Evolutionary conservation across 2,888 invertebrate species (phyloP).

Genomic region (Tetramorium bicarinatum): DNA sequence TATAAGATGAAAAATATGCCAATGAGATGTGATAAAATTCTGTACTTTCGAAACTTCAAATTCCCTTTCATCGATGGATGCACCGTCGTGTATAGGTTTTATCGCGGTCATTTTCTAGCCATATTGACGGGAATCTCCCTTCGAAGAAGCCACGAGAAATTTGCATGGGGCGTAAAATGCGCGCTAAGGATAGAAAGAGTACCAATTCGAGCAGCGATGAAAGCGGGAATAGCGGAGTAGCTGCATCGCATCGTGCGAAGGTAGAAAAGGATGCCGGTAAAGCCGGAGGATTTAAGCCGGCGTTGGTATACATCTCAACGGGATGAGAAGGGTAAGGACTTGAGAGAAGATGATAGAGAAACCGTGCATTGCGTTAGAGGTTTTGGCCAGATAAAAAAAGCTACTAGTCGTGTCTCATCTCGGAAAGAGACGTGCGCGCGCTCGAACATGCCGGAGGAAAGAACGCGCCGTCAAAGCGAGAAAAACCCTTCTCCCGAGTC

Average conservation of each 20-base stretch:
- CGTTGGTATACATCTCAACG: constrained; percentile 37
- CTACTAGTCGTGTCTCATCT: not conserved
- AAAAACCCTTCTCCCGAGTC: constrained; percentile 1
- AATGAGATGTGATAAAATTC: constrained; percentile 2
- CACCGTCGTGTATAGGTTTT: not conserved
- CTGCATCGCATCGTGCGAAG: not conserved
- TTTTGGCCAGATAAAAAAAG: constrained; percentile 25
- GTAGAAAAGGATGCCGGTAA: not conserved
- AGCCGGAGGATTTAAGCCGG: constrained; percentile 31
- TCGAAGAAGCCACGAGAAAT: constrained; percentile 21
- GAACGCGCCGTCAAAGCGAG: constrained; percentile 25
- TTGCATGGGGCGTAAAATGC: constrained; percentile 1
- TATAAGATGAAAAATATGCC: not conserved
- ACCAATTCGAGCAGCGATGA: constrained; percentile 15
- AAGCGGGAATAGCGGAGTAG: constrained; percentile 6
- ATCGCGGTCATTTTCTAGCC: constrained; percentile 23
- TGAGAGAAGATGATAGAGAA: constrained; percentile 35
- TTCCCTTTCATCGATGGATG: not conserved
- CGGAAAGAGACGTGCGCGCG: not conserved
- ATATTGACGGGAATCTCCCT: not conserved
- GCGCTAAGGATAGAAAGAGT: not conserved
- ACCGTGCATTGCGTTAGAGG: constrained; percentile 32
- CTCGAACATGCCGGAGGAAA: not conserved
- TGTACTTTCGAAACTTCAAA: not conserved
- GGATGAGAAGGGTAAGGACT: constrained; percentile 21